phyloP scores from a whole-genome alignment of 2,888 invertebrate species.

The Microdon myrmicae region DNA sequence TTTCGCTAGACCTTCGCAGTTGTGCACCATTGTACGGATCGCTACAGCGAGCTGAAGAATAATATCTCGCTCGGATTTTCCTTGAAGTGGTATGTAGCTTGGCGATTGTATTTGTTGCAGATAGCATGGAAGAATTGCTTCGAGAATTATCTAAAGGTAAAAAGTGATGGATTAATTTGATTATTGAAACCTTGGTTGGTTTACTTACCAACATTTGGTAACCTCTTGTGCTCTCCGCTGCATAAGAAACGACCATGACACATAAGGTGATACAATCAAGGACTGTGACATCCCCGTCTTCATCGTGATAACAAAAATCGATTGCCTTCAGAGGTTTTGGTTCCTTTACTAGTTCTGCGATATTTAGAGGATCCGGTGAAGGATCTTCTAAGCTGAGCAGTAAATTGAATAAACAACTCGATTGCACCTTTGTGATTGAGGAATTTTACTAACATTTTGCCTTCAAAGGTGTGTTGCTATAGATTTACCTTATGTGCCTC shows the following conservation, averaged over 20 bases:
- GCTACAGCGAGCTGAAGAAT: constrained; percentile 94
- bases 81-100: constrained; percentile 84
- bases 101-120: constrained; percentile 92
- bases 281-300: constrained; percentile 96
- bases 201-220: constrained; percentile 87
- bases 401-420: constrained; percentile 90
- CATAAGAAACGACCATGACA: constrained; percentile 98
- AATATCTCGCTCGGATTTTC: constrained; percentile 92
- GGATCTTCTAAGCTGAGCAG: constrained; percentile 92
- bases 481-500: constrained; percentile 86
- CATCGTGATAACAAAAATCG: constrained; percentile 99
- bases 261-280: constrained; percentile 98
- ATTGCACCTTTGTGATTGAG: constrained; percentile 75
- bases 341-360: constrained; percentile 90
- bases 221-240: constrained; percentile 92
- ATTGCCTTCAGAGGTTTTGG: constrained; percentile 92
- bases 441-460: neutral
- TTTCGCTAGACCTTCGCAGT: constrained; percentile 95
- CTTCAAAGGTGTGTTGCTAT: neutral
- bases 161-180: constrained; percentile 11
- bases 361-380: constrained; percentile 92
- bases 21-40: constrained; percentile 93
- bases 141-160: constrained; percentile 82
- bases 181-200: neutral
- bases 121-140: constrained; percentile 96